Percentiles rank a stretch among this genome's conserved stretches.
Evolutionary conservation across 2,888 invertebrate genomes (phyloP).

Genomic region (Lasioglossum figueresi): DNA sequence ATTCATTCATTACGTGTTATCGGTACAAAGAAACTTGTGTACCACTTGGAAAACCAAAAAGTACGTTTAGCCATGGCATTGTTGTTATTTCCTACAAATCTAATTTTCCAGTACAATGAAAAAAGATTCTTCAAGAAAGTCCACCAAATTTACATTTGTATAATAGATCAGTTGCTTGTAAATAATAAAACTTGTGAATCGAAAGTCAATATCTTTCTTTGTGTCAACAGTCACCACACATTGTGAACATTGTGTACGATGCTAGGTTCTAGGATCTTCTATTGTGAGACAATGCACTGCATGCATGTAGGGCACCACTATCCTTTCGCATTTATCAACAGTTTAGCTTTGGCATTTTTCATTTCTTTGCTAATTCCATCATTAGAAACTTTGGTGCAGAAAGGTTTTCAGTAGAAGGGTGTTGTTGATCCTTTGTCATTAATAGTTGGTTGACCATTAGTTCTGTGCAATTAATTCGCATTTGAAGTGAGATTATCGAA

Average conservation of each 20-base stretch:
- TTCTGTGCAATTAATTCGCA: constrained; percentile 26
- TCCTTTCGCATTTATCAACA: constrained; percentile 66
- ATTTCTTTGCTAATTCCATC: constrained; percentile 49
- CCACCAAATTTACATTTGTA: constrained; percentile 59
- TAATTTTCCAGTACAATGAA: constrained; percentile 38
- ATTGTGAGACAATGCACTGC: constrained; percentile 39
- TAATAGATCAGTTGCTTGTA: constrained; percentile 60
- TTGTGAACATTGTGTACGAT: constrained; percentile 28
- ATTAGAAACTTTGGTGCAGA: constrained; percentile 60
- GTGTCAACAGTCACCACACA: constrained; percentile 40
- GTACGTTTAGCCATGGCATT: constrained; percentile 40
- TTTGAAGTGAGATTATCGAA: neutral
- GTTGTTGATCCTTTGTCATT: constrained; percentile 40
- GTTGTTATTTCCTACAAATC: constrained; percentile 41
- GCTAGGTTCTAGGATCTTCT: constrained; percentile 39
- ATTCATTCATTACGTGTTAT: constrained; percentile 35
- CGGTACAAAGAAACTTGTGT: constrained; percentile 32
- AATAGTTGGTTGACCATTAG: constrained; percentile 28
- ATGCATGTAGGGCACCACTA: constrained; percentile 39
- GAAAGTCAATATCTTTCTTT: constrained; percentile 51
- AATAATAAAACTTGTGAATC: constrained; percentile 64
- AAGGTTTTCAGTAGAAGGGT: constrained; percentile 62
- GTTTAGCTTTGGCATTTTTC: constrained; percentile 58
- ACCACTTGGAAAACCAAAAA: constrained; percentile 19
- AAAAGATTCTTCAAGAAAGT: constrained; percentile 43